Base-by-base conservation (phyloP, 2,113 vertebrate genomes). In the Guaruba guarouba region DNA sequence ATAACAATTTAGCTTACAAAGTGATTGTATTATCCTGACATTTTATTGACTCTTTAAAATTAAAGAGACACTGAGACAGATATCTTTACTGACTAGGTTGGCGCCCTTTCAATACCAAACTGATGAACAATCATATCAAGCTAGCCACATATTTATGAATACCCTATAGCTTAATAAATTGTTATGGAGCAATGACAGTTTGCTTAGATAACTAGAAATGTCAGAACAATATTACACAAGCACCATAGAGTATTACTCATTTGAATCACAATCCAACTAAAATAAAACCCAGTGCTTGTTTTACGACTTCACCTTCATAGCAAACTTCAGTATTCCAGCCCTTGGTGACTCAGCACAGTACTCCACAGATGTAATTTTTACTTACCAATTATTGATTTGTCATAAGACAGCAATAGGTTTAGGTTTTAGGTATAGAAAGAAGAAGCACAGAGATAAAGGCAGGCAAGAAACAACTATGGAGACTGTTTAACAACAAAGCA, bases 61-160 rank as follows among this genome's bases (percentile, higher is more conserved):
- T 46, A 96, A 89, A 78, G 73, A 94, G 70, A 24, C 52, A 43
- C 63, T 7, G 18, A 95, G 62, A 95, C 63, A 57, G 76, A 68
- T 68, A 93, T 74, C 93, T 97, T 94, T 95, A 96, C 93, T 64
- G 52, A 79, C 95, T 96, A 46, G 41, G 68, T 55, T 85, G 61
- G 80, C 95, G 91, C 76, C 94, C 93, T 97, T 96, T 95, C 94
- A 77, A 95, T 61, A 92, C 68, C 90, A 90, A 91, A 59, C 48
- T 75, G 94, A 94, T 91, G 96, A 95, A 52, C 81, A 74, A 92
- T 80, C 14, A 5, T 55, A 96, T 92, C 93, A 96, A 97, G 69
- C 35, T 80, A 91, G 54, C 92, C 96, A 88, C 91, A 68, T 67
- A 91, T 94, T 96, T 95, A 94, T 88, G 88, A 95, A 97, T 88